Percentiles rank a stretch among this genome's conserved stretches.
These are phyloP conservation scores for Brachionus sp. DNA, from an alignment of 1,140 invertebrate species.

Conservation along the genomic window DNA sequence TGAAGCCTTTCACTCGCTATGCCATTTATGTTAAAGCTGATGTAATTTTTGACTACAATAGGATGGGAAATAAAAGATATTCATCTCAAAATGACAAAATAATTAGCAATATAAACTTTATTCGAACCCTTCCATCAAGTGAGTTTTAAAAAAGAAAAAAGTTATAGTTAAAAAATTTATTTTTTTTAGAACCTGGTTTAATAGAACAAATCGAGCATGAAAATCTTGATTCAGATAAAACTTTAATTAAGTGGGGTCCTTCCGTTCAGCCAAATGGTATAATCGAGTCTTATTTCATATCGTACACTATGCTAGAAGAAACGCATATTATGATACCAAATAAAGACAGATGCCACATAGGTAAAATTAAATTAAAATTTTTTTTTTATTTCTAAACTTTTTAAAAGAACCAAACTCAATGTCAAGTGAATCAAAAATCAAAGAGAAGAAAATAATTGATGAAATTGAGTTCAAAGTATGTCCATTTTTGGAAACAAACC, in stretches of 20 bases:
- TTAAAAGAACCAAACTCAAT: not conserved
- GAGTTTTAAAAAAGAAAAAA: not conserved
- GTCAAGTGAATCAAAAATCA: not conserved
- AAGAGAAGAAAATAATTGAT: not conserved
- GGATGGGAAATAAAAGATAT: not conserved
- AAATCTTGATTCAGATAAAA: not conserved
- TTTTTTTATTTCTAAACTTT: not conserved
- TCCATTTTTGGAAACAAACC: not conserved
- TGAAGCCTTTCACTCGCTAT: not conserved
- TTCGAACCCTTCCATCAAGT: not conserved
- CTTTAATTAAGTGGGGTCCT: not conserved
- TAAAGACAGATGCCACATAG: not conserved
- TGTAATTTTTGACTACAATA: not conserved
- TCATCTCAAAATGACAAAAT: not conserved
- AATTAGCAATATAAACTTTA: constrained; percentile 9
- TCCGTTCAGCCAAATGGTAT: not conserved
- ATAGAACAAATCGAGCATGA: not conserved
- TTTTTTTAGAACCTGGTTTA: constrained; percentile 5
- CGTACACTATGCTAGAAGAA: not conserved
- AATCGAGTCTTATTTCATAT: constrained; percentile 20
- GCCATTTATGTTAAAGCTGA: constrained; percentile 31
- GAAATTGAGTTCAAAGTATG: not conserved
- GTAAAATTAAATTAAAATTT: not conserved
- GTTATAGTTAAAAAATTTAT: not conserved
- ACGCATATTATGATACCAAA: not conserved